Evolutionary conservation across 2,888 invertebrate genomes (phyloP).

Genomic region (Aporophyla nigra): DNA sequence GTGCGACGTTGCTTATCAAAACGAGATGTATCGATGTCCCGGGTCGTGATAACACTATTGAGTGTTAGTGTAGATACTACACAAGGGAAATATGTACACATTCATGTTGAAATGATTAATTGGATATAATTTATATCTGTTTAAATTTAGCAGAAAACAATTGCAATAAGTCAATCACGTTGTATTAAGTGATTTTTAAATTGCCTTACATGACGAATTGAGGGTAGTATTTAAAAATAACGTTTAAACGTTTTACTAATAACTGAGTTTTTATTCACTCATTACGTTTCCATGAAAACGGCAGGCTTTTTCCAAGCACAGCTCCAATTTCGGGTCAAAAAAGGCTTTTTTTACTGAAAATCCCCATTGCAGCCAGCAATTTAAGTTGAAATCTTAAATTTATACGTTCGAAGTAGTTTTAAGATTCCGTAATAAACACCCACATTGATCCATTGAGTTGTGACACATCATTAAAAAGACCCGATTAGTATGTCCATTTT

Average conservation of each 20-base stretch:
- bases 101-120: background rate
- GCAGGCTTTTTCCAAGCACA: background rate
- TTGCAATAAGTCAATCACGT: background rate
- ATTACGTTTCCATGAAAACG: background rate
- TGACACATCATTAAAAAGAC: background rate
- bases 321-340: background rate
- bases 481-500: background rate
- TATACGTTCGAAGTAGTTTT: background rate
- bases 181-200: background rate
- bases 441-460: background rate
- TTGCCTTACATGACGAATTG: background rate
- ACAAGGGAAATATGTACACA: background rate
- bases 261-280: background rate
- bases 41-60: background rate
- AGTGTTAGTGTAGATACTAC: too few species aligned
- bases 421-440: background rate
- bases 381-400: background rate
- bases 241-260: background rate
- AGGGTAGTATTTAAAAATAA: background rate
- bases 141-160: background rate
- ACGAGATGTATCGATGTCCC: slow-evolving; percentile 26
- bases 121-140: background rate
- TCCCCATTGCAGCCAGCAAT: background rate
- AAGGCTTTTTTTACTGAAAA: background rate
- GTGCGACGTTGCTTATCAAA: slow-evolving; percentile 18